These are phyloP conservation scores for Dendrolimus punctatus DNA, from an alignment of 1,140 invertebrate genomes.

Conservation along the genomic window DNA sequence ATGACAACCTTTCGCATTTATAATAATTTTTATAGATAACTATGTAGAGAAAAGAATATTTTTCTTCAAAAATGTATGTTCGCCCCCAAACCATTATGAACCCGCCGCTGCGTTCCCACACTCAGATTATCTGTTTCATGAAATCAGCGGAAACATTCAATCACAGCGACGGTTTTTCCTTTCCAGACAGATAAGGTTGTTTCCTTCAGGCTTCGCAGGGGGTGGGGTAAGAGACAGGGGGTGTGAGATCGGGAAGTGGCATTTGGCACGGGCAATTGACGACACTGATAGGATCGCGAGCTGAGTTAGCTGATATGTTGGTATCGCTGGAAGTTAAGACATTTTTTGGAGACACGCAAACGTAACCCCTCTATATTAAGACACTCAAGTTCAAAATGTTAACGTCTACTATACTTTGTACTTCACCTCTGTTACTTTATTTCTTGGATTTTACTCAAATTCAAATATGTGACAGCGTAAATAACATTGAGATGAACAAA, in stretches of 20 bases:
- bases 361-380: too few species aligned
- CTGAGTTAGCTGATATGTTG: conserved; percentile 57
- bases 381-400: too few species aligned
- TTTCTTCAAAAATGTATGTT: too few species aligned
- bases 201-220: conserved; percentile 15
- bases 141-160: conserved; percentile 58
- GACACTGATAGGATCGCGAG: conserved; percentile 65
- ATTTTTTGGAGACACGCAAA: too few species aligned
- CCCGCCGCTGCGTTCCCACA: conserved; percentile 13
- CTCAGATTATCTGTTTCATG: conserved; percentile 38
- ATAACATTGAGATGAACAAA: too few species aligned
- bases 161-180: conserved; percentile 46
- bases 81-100: background rate
- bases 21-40: too few species aligned
- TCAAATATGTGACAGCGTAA: too few species aligned
- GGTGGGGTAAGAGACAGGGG: conserved; percentile 7
- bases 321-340: conserved; percentile 15
- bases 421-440: too few species aligned
- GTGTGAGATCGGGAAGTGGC: conserved; percentile 42
- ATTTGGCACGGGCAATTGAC: conserved; percentile 71
- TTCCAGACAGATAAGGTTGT: conserved; percentile 40
- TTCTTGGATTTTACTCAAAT: too few species aligned
- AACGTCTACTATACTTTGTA: background rate
- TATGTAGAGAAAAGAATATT: too few species aligned
- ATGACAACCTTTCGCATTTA: too few species aligned